Evolutionary conservation across 2,797 vertebrate species (phyloP).

Genomic region (Lindbergichthys nudifrons): DNA sequence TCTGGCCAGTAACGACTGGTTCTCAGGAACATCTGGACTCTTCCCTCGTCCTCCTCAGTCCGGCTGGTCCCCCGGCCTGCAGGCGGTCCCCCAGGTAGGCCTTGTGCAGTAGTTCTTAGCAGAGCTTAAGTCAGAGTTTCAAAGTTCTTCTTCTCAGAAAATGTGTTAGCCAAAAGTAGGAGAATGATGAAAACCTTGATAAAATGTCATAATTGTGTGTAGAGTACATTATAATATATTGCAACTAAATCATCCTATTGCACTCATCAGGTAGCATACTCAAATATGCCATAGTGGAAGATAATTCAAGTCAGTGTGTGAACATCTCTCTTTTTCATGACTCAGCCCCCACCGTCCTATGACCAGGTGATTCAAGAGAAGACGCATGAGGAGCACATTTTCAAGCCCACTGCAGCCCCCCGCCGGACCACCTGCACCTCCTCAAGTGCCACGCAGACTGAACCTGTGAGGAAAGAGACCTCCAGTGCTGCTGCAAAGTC

Average conservation of each 20-base stretch:
- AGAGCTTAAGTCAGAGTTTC: background rate
- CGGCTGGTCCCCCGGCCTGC: conserved; percentile 84
- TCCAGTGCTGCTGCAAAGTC: conserved; percentile 74
- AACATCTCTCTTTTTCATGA: conserved; percentile 69
- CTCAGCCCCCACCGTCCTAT: conserved; percentile 92
- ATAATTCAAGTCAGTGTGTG: conserved; percentile 35
- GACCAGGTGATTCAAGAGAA: conserved; percentile 98
- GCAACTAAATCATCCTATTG: background rate
- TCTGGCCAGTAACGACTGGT: conserved; percentile 86
- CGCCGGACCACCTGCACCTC: conserved; percentile 80
- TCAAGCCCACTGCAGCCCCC: conserved; percentile 85
- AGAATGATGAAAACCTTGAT: background rate
- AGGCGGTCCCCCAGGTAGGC: conserved; percentile 86
- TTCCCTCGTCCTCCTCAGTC: conserved; percentile 81
- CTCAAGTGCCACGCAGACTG: conserved; percentile 91
- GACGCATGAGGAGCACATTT: conserved; percentile 86
- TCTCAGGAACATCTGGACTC: conserved; percentile 81
- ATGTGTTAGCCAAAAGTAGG: background rate
- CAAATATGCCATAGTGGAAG: background rate
- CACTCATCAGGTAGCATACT: background rate
- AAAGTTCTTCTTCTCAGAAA: background rate
- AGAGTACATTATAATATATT: background rate
- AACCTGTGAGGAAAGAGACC: conserved; percentile 80
- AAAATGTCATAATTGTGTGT: background rate
- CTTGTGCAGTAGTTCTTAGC: no score